Base-by-base conservation (phyloP, 2,888 invertebrate genomes). In the Macaria notata region DNA sequence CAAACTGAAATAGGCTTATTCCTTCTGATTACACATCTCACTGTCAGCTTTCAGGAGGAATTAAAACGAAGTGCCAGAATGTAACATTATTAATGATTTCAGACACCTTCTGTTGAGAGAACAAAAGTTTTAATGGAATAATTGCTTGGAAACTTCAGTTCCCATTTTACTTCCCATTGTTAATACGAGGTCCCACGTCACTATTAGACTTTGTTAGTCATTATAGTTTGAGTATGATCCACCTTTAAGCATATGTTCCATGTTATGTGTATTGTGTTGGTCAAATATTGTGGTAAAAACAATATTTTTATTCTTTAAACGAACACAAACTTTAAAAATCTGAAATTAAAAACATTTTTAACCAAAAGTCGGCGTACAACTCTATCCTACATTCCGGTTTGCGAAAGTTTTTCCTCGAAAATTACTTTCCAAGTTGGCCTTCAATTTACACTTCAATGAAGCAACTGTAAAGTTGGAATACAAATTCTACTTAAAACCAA, bases 381-480 rank as follows among this genome's bases (percentile, higher is more conserved):
- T 65, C 59, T 65, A 62, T 58, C 65, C 67, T 64, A 65, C 70
- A 70, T 72, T 72, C 61, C 67, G 61, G 51, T 56, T 19, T 50
- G 51, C 8, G 47, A 71, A 79, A 71, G 70, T 79, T 79, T 76
- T 75, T 68, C 67, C 63, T 61, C 68, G 33, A 54, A 75, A 78
- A 81, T 81, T 73, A 79, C 75, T 79, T 81, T 66, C 63, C 56
- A 73, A 79, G 75, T 77, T 74, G 69, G 72, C 75, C 82, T 76
- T 79, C 79, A 82, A 81, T 84, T 83, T 80, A 79, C 83, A 84
- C 82, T 78, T 79, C 77, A 80, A 77, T 80, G 76, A 73, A 72
- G 76, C 68, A 68, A 62, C 65, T 72, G 67, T 70, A 72, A 79
- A 80, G 71, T 79, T 76, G 74, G 72, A 78, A 82, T 78, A 78